Conservation (phyloP, 1,140 invertebrate species). For the Listronotus oregonensis region DNA sequence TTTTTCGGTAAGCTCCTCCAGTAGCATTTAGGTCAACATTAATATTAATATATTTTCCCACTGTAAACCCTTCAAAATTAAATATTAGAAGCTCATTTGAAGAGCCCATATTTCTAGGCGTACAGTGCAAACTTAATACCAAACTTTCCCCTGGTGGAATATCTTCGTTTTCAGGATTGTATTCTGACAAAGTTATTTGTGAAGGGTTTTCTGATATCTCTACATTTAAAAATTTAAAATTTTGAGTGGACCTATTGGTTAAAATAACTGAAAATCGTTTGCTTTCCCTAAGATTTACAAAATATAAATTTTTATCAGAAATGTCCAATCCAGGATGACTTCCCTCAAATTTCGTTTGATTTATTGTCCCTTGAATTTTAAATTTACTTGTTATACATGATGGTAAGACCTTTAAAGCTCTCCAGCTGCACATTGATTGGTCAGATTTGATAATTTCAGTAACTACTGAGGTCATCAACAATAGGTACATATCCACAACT, state of each 20-base stretch:
- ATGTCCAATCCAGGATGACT: slow-evolving; percentile 44
- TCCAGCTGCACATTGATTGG: slow-evolving; percentile 64
- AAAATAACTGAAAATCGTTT: slow-evolving; percentile 48
- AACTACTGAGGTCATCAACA: slow-evolving; percentile 63
- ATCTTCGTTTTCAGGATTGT: slow-evolving; percentile 45
- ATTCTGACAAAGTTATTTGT: slow-evolving; percentile 7
- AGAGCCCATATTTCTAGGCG: slow-evolving; percentile 62
- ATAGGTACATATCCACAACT: slow-evolving; percentile 60
- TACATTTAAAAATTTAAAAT: slow-evolving; percentile 40
- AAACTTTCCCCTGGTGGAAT: slow-evolving; percentile 53
- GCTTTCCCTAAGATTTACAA: slow-evolving; percentile 54
- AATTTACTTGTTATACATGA: slow-evolving; percentile 41
- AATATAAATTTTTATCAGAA: slow-evolving; percentile 48
- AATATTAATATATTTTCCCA: slow-evolving; percentile 62
- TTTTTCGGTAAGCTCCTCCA: slow-evolving; percentile 27
- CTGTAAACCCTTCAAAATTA: slow-evolving; percentile 62
- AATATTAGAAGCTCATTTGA: slow-evolving; percentile 65
- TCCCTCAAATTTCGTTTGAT: slow-evolving; percentile 32
- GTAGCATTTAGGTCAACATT: slow-evolving; percentile 50
- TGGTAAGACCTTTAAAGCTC: slow-evolving; percentile 62
- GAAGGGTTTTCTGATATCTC: slow-evolving; percentile 21
- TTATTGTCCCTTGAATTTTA: slow-evolving; percentile 25
- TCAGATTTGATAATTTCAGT: slow-evolving; percentile 70
- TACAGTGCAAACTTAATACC: slow-evolving; percentile 57
- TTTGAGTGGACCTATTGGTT: slow-evolving; percentile 36